Conservation (phyloP, 2,888 invertebrate genomes). For the Phaedon cochleariae region DNA sequence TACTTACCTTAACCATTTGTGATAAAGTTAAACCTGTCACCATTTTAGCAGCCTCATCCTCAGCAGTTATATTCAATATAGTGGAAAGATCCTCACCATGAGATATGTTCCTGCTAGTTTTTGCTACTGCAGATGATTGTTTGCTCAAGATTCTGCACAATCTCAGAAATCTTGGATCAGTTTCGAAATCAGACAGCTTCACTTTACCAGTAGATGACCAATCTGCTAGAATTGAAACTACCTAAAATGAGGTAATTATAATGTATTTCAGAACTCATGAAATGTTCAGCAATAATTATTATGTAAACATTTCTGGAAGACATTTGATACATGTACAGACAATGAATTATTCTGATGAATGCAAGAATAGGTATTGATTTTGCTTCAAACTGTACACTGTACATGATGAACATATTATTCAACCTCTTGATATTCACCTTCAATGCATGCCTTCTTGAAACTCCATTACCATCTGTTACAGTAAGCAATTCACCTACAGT, state of each 20-base stretch:
- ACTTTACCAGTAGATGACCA: constrained; percentile 73
- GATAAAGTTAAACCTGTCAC: constrained; percentile 73
- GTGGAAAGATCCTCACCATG: constrained; percentile 73
- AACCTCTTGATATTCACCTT: constrained; percentile 68
- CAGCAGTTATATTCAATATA: constrained; percentile 77
- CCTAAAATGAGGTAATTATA: no score
- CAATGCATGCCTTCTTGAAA: constrained; percentile 75
- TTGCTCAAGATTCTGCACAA: constrained; percentile 74
- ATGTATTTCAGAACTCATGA: no score
- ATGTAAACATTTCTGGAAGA: background rate
- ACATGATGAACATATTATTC: no score
- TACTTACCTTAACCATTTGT: constrained; percentile 76
- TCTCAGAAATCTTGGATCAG: constrained; percentile 73
- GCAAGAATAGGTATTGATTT: no score
- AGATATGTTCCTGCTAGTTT: constrained; percentile 36
- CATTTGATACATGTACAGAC: no score
- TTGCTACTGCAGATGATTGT: constrained; percentile 32
- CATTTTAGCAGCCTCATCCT: constrained; percentile 81
- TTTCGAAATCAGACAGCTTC: constrained; percentile 73
- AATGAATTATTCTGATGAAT: no score
- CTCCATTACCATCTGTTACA: constrained; percentile 67
- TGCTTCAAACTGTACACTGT: no score
- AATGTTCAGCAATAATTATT: no score
- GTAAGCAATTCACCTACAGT: constrained; percentile 71
- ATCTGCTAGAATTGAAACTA: constrained; percentile 77